phyloP scores from a whole-genome alignment of 2,113 vertebrate genomes.

The Vanacampus margaritifer region DNA sequence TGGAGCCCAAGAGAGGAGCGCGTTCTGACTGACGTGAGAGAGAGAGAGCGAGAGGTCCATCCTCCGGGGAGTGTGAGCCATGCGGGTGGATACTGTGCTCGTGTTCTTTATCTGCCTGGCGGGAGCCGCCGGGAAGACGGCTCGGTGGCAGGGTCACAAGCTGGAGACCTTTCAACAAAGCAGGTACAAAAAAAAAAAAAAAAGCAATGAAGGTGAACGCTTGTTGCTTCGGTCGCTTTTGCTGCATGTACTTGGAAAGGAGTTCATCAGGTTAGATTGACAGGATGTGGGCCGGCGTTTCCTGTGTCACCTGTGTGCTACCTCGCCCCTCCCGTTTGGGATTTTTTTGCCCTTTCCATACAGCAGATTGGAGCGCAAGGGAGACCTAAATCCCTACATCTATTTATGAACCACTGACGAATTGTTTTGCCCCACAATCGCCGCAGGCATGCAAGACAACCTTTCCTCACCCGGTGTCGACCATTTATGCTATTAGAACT shows the following conservation, averaged over 20 bases:
- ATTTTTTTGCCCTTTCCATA: conserved; percentile 46
- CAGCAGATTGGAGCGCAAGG: conserved; percentile 58
- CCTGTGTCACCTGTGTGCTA: conserved; percentile 49
- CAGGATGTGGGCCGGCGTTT: conserved; percentile 41
- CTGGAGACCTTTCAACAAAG: conserved; percentile 71
- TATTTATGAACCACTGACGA: conserved; percentile 62
- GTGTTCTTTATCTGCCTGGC: conserved; percentile 67
- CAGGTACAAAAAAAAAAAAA: conserved; percentile 58
- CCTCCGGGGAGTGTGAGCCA: conserved; percentile 68
- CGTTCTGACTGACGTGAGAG: conserved; percentile 62
- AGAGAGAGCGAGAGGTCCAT: conserved; percentile 20
- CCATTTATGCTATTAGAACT: conserved; percentile 59
- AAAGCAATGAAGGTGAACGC: not conserved
- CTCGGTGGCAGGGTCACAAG: conserved; percentile 58
- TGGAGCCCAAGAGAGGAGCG: conserved; percentile 40
- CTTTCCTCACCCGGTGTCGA: conserved; percentile 31
- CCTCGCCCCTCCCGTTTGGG: conserved; percentile 17
- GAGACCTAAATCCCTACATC: conserved; percentile 67
- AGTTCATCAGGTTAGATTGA: conserved; percentile 15
- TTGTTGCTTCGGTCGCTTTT: not conserved
- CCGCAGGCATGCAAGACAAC: conserved; percentile 35
- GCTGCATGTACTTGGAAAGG: not conserved
- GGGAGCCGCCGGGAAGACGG: conserved; percentile 53
- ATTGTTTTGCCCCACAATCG: conserved; percentile 55
- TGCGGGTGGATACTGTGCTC: conserved; percentile 71